These are phyloP conservation scores for Trichoplusia ni DNA, from an alignment of 1,140 invertebrate species.

Conservation along the genomic window DNA sequence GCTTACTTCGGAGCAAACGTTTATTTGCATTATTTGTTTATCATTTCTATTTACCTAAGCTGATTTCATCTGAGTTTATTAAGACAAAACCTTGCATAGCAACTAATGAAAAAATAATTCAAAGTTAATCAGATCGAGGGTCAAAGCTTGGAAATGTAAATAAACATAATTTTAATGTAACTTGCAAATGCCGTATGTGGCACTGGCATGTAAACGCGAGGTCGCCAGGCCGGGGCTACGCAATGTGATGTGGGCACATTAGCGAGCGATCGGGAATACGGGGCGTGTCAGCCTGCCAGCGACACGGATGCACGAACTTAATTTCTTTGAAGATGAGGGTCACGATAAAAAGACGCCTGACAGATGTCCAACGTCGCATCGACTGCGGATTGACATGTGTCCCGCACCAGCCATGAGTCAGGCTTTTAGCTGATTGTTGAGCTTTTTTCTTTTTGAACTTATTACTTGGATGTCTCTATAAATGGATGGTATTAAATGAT, in stretches of 20 bases:
- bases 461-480: too few relatives aligned
- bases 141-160: too few relatives aligned
- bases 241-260: constrained; percentile 38
- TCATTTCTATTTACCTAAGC: too few relatives aligned
- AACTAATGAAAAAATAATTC: too few relatives aligned
- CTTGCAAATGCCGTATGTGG: constrained; percentile 21
- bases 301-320: constrained; percentile 50
- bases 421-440: constrained; percentile 27
- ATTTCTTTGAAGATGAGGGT: constrained; percentile 59
- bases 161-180: neutral
- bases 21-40: too few relatives aligned
- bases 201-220: constrained; percentile 21
- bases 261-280: constrained; percentile 40
- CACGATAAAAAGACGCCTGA: constrained; percentile 52
- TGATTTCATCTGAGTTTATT: too few relatives aligned
- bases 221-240: too few relatives aligned
- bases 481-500: too few relatives aligned
- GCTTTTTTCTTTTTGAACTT: neutral
- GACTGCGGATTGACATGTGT: constrained; percentile 50
- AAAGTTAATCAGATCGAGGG: too few relatives aligned
- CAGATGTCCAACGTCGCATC: constrained; percentile 49
- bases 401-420: constrained; percentile 32
- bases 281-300: constrained; percentile 45
- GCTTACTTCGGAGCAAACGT: too few relatives aligned
- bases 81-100: too few relatives aligned